Evolutionary conservation across 2,888 invertebrate genomes (phyloP).

Genomic region (Platycnemis pennipes): DNA sequence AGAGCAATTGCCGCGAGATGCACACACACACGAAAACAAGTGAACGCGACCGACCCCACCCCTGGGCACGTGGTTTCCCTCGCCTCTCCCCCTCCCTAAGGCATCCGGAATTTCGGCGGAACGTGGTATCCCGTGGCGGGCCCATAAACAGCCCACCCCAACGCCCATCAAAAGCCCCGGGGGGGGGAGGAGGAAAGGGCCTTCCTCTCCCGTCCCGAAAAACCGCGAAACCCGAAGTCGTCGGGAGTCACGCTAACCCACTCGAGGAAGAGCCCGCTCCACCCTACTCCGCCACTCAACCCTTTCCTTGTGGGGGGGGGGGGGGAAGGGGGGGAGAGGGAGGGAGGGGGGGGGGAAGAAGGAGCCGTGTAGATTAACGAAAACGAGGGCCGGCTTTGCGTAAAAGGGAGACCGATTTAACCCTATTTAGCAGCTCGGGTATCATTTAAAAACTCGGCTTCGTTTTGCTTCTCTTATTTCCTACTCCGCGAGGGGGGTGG

Average conservation of each 20-base stretch:
- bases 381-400: constrained; percentile 28
- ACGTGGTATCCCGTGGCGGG: constrained; percentile 25
- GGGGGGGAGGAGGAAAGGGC: background rate
- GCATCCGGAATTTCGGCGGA: constrained; percentile 49
- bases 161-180: background rate
- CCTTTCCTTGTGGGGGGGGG: background rate
- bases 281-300: constrained; percentile 18
- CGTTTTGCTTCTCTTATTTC: constrained; percentile 21
- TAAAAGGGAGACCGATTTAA: constrained; percentile 46
- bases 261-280: background rate
- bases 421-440: constrained; percentile 59
- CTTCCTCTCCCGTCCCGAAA: constrained; percentile 17
- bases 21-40: background rate
- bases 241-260: constrained; percentile 60
- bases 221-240: constrained; percentile 54
- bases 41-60: background rate
- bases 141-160: background rate
- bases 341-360: too few relatives aligned
- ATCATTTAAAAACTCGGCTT: constrained; percentile 39
- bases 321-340: background rate
- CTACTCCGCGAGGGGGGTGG: background rate
- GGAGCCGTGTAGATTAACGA: constrained; percentile 19
- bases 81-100: background rate
- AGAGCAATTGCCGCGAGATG: constrained; percentile 3
- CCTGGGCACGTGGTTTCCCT: background rate